Evolutionary conservation across 2,797 vertebrate species (phyloP).

Genomic region (Sarcophilus harrisii): DNA sequence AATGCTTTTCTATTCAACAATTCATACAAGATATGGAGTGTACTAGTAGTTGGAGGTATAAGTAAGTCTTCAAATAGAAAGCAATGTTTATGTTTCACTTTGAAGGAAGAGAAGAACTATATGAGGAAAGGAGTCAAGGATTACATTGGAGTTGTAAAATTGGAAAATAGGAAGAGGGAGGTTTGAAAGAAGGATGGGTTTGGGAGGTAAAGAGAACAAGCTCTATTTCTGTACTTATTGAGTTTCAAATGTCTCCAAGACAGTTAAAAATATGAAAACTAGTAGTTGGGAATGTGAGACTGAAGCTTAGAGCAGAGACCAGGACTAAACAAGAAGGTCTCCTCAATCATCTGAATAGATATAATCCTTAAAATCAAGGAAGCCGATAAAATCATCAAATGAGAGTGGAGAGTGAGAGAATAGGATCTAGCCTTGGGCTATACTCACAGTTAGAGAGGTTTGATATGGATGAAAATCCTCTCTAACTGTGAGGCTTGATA

Average conservation of each 20-base stretch:
- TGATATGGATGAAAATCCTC: background rate
- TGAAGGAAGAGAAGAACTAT: background rate
- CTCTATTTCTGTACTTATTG: background rate
- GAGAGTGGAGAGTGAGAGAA: background rate
- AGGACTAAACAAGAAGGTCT: background rate
- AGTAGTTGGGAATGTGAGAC: background rate
- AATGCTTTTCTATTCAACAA: background rate
- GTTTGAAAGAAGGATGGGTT: background rate
- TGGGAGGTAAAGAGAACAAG: background rate
- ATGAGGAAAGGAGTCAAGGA: background rate
- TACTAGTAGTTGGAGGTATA: background rate
- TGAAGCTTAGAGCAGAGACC: background rate
- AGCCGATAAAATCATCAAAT: background rate
- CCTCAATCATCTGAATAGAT: background rate
- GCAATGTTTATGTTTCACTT: background rate
- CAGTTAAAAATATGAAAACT: background rate
- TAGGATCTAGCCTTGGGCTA: background rate
- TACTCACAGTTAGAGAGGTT: background rate
- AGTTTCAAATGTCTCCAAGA: background rate
- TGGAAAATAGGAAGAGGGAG: background rate
- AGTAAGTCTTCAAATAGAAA: background rate
- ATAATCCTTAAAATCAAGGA: background rate
- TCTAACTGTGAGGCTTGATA: background rate
- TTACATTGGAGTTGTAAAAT: background rate
- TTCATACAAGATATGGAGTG: background rate